Evolutionary conservation across 2,797 vertebrate species (phyloP), one percentile per base, ranked within the genome.

Genomic region (Rhinatrema bivittatum): DNA sequence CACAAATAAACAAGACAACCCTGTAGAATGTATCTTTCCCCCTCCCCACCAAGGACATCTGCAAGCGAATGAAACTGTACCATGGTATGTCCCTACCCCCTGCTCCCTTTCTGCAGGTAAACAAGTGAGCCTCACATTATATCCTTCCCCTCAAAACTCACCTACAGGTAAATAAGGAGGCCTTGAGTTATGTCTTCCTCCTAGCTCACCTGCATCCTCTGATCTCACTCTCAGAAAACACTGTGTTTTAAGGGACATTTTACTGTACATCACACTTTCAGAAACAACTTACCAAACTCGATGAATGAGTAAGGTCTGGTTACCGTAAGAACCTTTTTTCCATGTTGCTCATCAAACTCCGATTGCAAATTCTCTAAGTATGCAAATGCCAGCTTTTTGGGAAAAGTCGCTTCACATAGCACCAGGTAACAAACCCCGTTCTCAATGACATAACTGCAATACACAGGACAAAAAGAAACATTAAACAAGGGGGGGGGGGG

Each of bases 231-330:
- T 40, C 24, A 32, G 10, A 28, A 15, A 16, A 32, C 5, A 3
- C 8, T n/a, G n/a, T n/a, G n/a, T n/a, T n/a, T n/a, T n/a, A n/a
- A n/a, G n/a, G n/a, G n/a, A n/a, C n/a, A n/a, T n/a, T n/a, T n/a
- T n/a, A n/a, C n/a, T n/a, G n/a, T n/a, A n/a, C n/a, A n/a, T n/a
- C n/a, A n/a, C n/a, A n/a, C n/a, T n/a, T n/a, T n/a, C n/a, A n/a
- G 17, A 43, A 32, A 17, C 23, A 39, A 12, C 89, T 89, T 61
- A 98, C 94, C 95, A 61, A 99, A 99, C 54, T 98, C 95, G 47
- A 98, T 99, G 74, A 99, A 98, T 64, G 93, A 96, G 52, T 99
- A 99, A 2, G 94, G 95, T 48, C 95, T 81, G 47, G 94, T 98
- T 7, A 99, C 95, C 0, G 90, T 93, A 1, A 89, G 89, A 41